These are phyloP conservation scores for Leucoptera coffeella DNA, from an alignment of 2,888 invertebrate species.

Conservation along the genomic window DNA sequence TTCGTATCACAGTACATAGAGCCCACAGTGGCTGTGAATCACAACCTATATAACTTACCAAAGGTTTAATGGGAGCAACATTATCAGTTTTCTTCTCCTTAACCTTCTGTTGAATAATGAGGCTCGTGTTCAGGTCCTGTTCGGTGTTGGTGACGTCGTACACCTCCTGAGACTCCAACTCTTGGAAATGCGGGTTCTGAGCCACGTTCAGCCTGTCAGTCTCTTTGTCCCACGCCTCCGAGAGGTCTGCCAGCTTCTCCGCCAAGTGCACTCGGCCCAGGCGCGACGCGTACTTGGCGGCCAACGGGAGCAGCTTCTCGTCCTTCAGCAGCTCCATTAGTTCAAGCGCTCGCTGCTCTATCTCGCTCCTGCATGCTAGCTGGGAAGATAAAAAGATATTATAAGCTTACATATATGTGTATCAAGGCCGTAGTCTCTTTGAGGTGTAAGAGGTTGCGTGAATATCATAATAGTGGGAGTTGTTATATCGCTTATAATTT, in stretches of 20 bases:
- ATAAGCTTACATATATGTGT: too few relatives aligned
- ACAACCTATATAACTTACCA: too few relatives aligned
- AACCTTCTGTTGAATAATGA: constrained; percentile 33
- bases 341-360: constrained; percentile 82
- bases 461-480: too few relatives aligned
- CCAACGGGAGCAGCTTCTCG: constrained; percentile 70
- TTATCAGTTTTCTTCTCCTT: constrained; percentile 23
- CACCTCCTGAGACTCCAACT: constrained; percentile 29
- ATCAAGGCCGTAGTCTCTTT: too few relatives aligned
- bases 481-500: too few relatives aligned
- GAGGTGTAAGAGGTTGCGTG: too few relatives aligned
- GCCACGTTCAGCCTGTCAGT: constrained; percentile 19
- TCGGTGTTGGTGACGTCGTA: constrained; percentile 28
- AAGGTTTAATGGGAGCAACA: constrained; percentile 30
- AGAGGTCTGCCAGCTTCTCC: constrained; percentile 63
- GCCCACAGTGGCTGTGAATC: too few relatives aligned
- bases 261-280: constrained; percentile 71
- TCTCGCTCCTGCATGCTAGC: constrained; percentile 77
- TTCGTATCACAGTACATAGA: too few relatives aligned
- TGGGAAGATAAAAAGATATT: too few relatives aligned
- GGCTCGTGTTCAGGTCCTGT: constrained; percentile 27
- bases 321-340: constrained; percentile 76
- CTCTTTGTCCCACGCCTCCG: constrained; percentile 33
- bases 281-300: constrained; percentile 83
- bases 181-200: constrained; percentile 25